Base-by-base conservation (phyloP, 53 echinoderm and acorn worm species). In the Pentamera pediparva region DNA sequence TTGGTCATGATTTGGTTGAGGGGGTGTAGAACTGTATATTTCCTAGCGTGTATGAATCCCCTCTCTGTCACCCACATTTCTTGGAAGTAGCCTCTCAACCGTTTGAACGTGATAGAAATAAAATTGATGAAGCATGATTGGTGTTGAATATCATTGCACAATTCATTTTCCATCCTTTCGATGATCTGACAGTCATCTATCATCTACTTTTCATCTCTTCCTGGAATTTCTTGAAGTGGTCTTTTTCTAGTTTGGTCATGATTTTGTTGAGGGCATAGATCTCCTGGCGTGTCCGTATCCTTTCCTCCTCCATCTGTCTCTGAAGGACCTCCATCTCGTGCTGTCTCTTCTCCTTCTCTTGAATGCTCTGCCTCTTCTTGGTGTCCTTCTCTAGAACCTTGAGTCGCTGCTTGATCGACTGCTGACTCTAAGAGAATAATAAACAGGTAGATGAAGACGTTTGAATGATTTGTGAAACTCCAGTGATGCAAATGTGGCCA, bases 1-100 rank as follows among this genome's bases (percentile, higher is more conserved):
- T 91, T 82, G 41, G 91, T 96, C 96, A 96, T 96, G 74, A 91
- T 69, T 69, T 96, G 88, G 60, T 96, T 96, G 13, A 96, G 89
- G 15, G 96, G 91, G 31, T n/a, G n/a, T n/a, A n/a, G n/a, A n/a
- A n/a, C n/a, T n/a, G n/a, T 96, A 96, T 32, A 96, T 85, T 79
- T 96, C 88, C 35, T 74, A 88, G 10, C 96, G 69, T 50, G 86
- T 89, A 28, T 88, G 78, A 35, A 85, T 82, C 35, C 91, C 80
- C 69, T 79, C 54, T 22, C n/a, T n/a, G n/a, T 43, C 61, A 2
- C 45, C 38, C 19, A 77, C 25, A n/a, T n/a, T n/a, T n/a, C n/a
- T n/a, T n/a, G n/a, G n/a, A n/a, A n/a, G n/a, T n/a, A n/a, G n/a
- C n/a, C n/a, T n/a, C n/a, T n/a, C n/a, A n/a, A n/a, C n/a, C n/a